A percentile compares a stretch with the other conserved stretches of the same genome.
Evolutionary conservation across 1,140 invertebrate species (phyloP).

Genomic region (Anastrepha obliqua): DNA sequence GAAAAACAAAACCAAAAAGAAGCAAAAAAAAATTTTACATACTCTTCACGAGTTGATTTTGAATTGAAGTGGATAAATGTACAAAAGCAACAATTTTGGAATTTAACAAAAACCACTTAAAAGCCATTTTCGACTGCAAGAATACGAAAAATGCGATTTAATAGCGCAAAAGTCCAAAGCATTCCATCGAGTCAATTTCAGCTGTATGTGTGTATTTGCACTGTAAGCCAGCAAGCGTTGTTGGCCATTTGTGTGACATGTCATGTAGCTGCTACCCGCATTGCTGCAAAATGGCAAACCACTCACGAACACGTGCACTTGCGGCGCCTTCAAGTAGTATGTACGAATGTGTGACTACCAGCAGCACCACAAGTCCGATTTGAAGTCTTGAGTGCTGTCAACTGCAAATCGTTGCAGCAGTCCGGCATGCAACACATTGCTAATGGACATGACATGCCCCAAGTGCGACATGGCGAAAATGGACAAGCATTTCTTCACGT

Average conservation of each 20-base stretch:
- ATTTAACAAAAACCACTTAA: slow-evolving; percentile 29
- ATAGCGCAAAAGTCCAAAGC: background rate
- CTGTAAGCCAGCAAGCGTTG: background rate
- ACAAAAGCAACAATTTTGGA: background rate
- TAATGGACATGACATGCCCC: slow-evolving; percentile 44
- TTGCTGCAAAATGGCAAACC: slow-evolving; percentile 23
- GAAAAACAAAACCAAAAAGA: background rate
- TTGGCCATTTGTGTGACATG: slow-evolving; percentile 14
- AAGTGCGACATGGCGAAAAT: slow-evolving; percentile 41
- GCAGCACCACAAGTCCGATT: background rate
- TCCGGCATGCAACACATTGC: slow-evolving; percentile 31
- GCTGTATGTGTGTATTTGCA: background rate
- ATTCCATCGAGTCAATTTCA: background rate
- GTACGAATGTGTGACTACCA: background rate
- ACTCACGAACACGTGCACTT: slow-evolving; percentile 7
- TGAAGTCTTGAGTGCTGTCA: slow-evolving; percentile 46
- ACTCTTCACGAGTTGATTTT: background rate
- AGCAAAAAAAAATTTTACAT: background rate
- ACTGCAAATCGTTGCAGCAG: slow-evolving; percentile 28
- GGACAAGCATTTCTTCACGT: slow-evolving; percentile 13
- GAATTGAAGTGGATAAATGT: background rate
- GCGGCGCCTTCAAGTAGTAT: background rate
- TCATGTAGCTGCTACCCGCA: slow-evolving; percentile 33
- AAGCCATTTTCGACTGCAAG: background rate
- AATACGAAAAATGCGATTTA: background rate